These are phyloP conservation scores for Arctopsyche grandis DNA, from an alignment of 1,140 invertebrate genomes.

Conservation along the genomic window DNA sequence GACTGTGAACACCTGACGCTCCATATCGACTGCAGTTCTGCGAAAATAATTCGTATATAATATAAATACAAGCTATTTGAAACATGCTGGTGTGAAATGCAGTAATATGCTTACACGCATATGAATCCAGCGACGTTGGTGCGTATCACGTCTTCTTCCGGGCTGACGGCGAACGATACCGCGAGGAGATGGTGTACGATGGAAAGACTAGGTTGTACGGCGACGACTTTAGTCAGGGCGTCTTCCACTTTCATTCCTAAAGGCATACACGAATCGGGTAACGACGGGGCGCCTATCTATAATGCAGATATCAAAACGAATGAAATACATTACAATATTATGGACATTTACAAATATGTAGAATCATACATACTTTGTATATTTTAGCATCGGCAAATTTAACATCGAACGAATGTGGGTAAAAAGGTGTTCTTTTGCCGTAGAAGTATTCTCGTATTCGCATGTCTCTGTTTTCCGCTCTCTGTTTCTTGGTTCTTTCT, in stretches of 20 bases:
- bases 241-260: constrained; percentile 93
- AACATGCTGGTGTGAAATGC: background rate
- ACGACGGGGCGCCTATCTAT: constrained; percentile 86
- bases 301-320: background rate
- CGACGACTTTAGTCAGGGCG: constrained; percentile 90
- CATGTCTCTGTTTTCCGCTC: constrained; percentile 81
- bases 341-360: background rate
- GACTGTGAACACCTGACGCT: constrained; percentile 86
- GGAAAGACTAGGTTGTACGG: constrained; percentile 77
- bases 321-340: too few relatives aligned
- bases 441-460: constrained; percentile 96
- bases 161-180: constrained; percentile 81
- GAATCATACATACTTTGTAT: constrained; percentile 75
- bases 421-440: constrained; percentile 83
- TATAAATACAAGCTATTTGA: background rate
- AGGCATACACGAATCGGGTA: constrained; percentile 95
- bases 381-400: constrained; percentile 88
- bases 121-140: constrained; percentile 93
- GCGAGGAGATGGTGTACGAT: constrained; percentile 90
- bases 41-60: constrained; percentile 54
- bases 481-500: constrained; percentile 77
- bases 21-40: constrained; percentile 90
- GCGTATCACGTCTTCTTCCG: constrained; percentile 84
- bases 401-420: constrained; percentile 92
- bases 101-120: constrained; percentile 81